Evolutionary conservation across 2,888 invertebrate genomes (phyloP), one percentile per base, ranked within the genome.

Genomic region (Panzeria rudis): DNA sequence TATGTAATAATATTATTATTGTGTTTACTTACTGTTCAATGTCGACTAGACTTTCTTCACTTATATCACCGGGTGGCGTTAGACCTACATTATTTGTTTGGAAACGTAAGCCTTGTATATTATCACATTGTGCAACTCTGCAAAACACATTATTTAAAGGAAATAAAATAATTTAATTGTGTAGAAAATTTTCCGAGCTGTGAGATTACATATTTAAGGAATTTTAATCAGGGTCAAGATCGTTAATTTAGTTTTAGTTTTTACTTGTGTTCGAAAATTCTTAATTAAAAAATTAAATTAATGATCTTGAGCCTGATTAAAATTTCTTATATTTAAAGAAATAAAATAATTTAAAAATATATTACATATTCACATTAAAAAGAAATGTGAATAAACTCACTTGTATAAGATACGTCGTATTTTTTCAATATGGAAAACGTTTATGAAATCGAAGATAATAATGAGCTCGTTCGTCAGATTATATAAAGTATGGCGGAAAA

Each of bases 111-210:
- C 89, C 90, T 73, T 90, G 89, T 73, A 92, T 87, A 87, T 90
- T 91, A 89, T 92, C 91, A 89, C 91, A 92, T 86, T 90, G 90
- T 77, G 90, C 90, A 89, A 91, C 90, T 88, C 92, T 92, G 59
- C 6, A 20, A 32, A 79, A 17, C 29, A 41, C 11, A 25, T 38
- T 11, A 44, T 50, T n/a, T 20, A n/a, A 13, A 72, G 29, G 3
- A 11, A 47, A 56, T 35, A 11, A 8, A 29, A 41, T 38, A 54
- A 1, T 25, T 17, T 3, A 25, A 29, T 29, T 29, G 29, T 29
- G 29, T 29, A 5, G 3, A 29, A 5, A 29, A 4, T 29, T 29
- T 29, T 4, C 5, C 29, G 29, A 29, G 2, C 2, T 29, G n/a
- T n/a, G n/a, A 29, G 5, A 29, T 29, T 29, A n/a, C n/a, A n/a